phyloP scores from a whole-genome alignment of 2,797 vertebrate species.

The Potorous gilbertii region DNA sequence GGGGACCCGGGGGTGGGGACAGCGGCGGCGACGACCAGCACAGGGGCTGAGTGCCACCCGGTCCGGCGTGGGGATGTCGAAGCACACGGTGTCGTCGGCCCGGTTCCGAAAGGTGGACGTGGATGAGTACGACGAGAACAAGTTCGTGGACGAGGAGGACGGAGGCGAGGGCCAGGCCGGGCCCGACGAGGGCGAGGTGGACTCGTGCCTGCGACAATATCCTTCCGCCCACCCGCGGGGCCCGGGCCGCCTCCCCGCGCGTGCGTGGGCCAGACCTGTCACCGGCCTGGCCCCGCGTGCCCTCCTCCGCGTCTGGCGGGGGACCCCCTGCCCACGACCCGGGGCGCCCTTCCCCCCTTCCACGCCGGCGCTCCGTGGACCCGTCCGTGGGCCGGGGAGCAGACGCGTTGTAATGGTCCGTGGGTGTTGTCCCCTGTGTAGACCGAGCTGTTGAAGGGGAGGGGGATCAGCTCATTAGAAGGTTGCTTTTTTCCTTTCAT shows the following conservation, averaged over 20 bases:
- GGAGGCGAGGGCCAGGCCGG: constrained; percentile 95
- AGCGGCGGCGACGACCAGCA: not conserved
- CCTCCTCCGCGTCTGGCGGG: no score
- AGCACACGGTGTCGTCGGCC: constrained; percentile 91
- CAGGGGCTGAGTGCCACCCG: constrained; percentile 35
- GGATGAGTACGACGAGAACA: constrained; percentile 99
- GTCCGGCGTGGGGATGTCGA: constrained; percentile 87
- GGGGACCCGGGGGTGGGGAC: not conserved
- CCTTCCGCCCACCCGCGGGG: constrained; percentile 83
- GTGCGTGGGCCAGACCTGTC: not conserved
- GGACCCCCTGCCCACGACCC: not conserved
- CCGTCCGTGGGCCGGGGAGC: not conserved
- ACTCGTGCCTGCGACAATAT: constrained; percentile 98
- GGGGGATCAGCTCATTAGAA: not conserved
- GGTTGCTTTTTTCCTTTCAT: not conserved
- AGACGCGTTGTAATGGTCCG: not conserved
- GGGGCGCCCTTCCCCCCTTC: not conserved
- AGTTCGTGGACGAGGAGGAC: constrained; percentile 98
- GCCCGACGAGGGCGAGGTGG: constrained; percentile 97
- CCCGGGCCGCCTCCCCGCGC: not conserved
- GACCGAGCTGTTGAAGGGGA: not conserved
- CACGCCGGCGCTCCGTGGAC: constrained; percentile 17
- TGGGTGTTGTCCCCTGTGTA: not conserved
- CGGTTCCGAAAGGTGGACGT: constrained; percentile 97
- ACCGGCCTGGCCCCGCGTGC: not conserved